Percentiles rank a stretch among this genome's conserved stretches.
These are phyloP conservation scores for Xyrauchen texanus DNA, from an alignment of 2,113 vertebrate species.

Conservation along the genomic window DNA sequence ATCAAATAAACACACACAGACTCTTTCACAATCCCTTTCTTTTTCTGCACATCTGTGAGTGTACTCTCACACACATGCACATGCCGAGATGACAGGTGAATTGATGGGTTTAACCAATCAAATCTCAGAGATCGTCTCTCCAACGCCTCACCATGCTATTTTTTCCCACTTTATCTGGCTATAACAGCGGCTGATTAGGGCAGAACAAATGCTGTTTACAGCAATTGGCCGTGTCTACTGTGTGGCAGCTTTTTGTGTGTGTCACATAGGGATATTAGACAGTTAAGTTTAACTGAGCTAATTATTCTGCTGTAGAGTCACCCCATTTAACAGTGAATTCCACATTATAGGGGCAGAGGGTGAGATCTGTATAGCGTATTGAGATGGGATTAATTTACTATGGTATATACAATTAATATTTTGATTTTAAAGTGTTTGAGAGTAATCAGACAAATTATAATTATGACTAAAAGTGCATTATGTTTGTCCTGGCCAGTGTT, in stretches of 20 bases:
- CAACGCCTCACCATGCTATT: constrained; percentile 9
- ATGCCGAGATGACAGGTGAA: constrained; percentile 18
- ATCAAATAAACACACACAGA: not conserved
- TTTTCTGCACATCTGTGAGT: not conserved
- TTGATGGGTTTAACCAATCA: constrained; percentile 14
- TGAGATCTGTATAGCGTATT: not conserved
- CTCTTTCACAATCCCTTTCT: not conserved
- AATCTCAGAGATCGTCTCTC: not conserved
- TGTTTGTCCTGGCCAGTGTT: not conserved
- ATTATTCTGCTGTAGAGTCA: constrained; percentile 51
- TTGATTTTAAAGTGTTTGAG: not conserved
- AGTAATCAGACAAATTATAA: constrained; percentile 24
- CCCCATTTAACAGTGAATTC: constrained; percentile 48
- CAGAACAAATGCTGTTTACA: constrained; percentile 23
- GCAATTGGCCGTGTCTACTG: constrained; percentile 27
- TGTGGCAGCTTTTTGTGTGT: constrained; percentile 23
- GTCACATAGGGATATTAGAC: constrained; percentile 50
- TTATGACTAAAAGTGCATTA: not conserved
- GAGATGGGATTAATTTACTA: not conserved
- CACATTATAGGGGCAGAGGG: constrained; percentile 32
- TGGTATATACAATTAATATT: constrained; percentile 3
- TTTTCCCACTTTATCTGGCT: constrained; percentile 8
- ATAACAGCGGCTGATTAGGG: constrained; percentile 21
- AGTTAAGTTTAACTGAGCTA: constrained; percentile 49
- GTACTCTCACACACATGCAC: not conserved